Base-by-base conservation (phyloP, 2,797 vertebrate genomes). In the Spinus olivaceus region DNA sequence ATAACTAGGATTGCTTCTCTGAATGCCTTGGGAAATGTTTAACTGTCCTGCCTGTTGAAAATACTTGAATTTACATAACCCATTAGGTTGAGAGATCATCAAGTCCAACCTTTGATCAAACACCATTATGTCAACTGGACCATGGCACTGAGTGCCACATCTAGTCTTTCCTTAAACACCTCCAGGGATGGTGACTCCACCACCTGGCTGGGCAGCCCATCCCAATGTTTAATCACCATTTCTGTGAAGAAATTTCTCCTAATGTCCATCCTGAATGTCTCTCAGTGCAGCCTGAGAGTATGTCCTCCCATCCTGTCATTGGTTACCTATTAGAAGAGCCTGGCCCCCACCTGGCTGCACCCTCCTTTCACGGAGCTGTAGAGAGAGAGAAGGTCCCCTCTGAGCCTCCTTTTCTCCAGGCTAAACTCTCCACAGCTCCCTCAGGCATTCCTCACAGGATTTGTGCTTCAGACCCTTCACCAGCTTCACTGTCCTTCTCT, bases 21-120 rank as follows among this genome's bases (percentile, higher is more conserved):
- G 41, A 88, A 86, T 54, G 64, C 18, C 49, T 63, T 49, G 30
- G 74, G 47, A 61, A 37, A 57, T 57, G 12, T 72, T 87, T 81
- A 72, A 79, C 46, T 63, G 63, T 67, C 41, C 51, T 79, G 17
- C 42, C 56, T 64, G 28, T 56, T 88, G 79, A 85, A 88, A 95
- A 81, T 73, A 81, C 37, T 86, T 78, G 56, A 47, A 33, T 59
- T 94, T 10, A 41, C 44, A 59, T 57, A 83, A 71, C 60, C 41
- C 56, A 47, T 35, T 60, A 24, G 15, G 13, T 15, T 60, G 39
- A 84, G 46, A 90, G 59, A 47, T 47, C 9, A 44, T n/a, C 0
- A 0, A 88, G 49, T 56, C 49, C 63, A 81, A 24, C 49, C 70
- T 76, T 81, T 88, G 78, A 74, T 74, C 54, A 24, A 59, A 41